Evolutionary conservation across 2,888 invertebrate genomes (phyloP).

Genomic region (Gymnosoma rotundatum): DNA sequence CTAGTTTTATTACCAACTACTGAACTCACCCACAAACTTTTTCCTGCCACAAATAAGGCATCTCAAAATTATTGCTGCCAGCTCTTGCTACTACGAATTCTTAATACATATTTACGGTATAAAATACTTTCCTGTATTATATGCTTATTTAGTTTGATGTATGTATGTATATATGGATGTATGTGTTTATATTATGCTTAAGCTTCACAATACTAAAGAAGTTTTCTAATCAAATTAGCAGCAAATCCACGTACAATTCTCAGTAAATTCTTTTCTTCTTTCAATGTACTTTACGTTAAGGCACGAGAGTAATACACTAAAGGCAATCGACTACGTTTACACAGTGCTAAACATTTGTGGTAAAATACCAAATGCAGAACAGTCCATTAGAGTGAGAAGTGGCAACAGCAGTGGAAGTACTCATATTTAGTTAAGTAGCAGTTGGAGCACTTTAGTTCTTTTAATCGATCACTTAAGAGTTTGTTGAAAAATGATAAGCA

Average conservation of each 20-base stretch:
- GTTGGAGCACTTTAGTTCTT: slow-evolving; percentile 2
- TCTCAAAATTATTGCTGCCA: background rate
- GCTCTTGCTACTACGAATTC: slow-evolving; percentile 1
- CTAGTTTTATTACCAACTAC: slow-evolving; percentile 1
- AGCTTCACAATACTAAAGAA: slow-evolving; percentile 66
- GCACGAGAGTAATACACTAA: slow-evolving; percentile 27
- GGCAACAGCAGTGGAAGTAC: background rate
- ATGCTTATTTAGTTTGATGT: background rate
- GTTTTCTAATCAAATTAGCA: slow-evolving; percentile 80
- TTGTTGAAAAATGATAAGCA: background rate
- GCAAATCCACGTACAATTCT: slow-evolving; percentile 67
- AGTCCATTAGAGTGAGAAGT: background rate
- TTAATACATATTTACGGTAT: too few species aligned
- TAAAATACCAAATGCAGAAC: slow-evolving; percentile 61
- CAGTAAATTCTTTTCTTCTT: slow-evolving; percentile 34
- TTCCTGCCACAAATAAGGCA: slow-evolving; percentile 29
- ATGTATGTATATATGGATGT: background rate
- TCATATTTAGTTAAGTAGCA: slow-evolving; percentile 17
- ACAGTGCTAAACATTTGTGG: slow-evolving; percentile 23
- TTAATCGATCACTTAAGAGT: slow-evolving; percentile 20
- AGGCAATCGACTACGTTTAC: slow-evolving; percentile 41
- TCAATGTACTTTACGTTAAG: slow-evolving; percentile 21
- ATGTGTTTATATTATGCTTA: background rate
- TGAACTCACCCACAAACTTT: slow-evolving; percentile 27
- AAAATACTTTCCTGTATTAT: background rate